Base-by-base conservation (phyloP, 2,797 vertebrate genomes). In the Forpus xanthops region DNA sequence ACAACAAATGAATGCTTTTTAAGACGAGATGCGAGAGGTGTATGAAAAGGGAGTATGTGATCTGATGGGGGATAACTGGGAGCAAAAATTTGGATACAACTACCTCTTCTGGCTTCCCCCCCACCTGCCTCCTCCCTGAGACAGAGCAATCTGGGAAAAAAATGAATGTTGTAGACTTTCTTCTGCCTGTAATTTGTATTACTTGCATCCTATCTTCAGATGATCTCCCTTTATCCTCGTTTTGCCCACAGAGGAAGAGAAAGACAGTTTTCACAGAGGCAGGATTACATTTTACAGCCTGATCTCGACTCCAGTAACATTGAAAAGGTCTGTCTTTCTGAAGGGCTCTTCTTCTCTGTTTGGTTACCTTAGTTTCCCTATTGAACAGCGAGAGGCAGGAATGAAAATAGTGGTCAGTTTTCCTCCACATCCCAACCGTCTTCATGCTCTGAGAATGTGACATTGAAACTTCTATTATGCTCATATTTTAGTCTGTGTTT, bases 81-180 rank as follows among this genome's bases (percentile, higher is more conserved):
- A 11, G 15, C 20, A 58, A 35, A 58, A 35, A 58, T 58, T 75
- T 84, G 15, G 30, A 33, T 68, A 17, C 41, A 87, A 91, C 81
- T 44, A 55, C 55, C 8, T 74, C 21, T 39, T 66, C 16, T 0
- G 0, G 9, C 24, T 70, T 39, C 12, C 6, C 0, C 14, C 33
- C 41, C 65, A 10, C 23, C 6, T 0, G 0, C 18, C 9, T 31
- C 9, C 17, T 16, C 42, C 58, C 25, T 9, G 4, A 76, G 28
- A 62, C 65, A 83, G 13, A 52, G n/a, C 30, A 85, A 62, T 18
- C 42, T 60, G 56, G 35, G 16, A 30, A 77, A 77, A 77, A 58
- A 88, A 23, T 3, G 0, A 67, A 3, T 67, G 30, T 77, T 85
- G 85, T 52, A n/a, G 50, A 68, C 65, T 82, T 71, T 76, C 21